Conservation (phyloP, 2,113 vertebrate genomes). For the Ginglymostoma cirratum region DNA sequence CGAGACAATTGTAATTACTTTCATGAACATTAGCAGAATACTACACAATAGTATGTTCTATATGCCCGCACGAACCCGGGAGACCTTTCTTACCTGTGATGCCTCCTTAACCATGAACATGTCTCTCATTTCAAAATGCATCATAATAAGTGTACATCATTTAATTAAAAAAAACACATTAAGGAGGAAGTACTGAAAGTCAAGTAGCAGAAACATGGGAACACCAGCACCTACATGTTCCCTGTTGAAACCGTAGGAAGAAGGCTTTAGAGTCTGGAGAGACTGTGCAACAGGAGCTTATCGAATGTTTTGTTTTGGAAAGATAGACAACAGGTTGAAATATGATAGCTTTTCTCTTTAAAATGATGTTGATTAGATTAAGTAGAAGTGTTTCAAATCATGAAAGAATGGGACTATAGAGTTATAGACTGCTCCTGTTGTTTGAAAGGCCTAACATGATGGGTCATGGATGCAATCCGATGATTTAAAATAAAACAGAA, state of each 20-base stretch:
- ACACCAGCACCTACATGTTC: too few relatives aligned
- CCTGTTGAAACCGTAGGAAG: not conserved
- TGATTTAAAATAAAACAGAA: not conserved
- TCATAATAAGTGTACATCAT: not conserved
- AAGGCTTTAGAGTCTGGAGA: not conserved
- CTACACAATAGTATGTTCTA: not conserved
- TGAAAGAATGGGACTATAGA: not conserved
- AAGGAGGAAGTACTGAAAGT: not conserved
- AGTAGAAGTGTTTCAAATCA: not conserved
- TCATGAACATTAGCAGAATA: constrained; percentile 12
- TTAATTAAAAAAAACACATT: not conserved
- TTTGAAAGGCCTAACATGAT: not conserved
- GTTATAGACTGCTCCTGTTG: not conserved
- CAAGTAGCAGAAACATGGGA: not conserved
- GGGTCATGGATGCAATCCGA: not conserved
- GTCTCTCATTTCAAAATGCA: not conserved
- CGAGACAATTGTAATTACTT: not conserved
- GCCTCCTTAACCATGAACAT: not conserved
- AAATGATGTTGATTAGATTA: not conserved
- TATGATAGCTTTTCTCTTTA: not conserved
- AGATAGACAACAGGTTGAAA: not conserved
- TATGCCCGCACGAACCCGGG: not conserved
- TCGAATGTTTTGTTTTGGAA: not conserved
- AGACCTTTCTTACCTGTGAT: not conserved
- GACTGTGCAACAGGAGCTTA: not conserved